Conservation (phyloP, 2,113 vertebrate genomes). For the Erythrolamprus reginae region DNA sequence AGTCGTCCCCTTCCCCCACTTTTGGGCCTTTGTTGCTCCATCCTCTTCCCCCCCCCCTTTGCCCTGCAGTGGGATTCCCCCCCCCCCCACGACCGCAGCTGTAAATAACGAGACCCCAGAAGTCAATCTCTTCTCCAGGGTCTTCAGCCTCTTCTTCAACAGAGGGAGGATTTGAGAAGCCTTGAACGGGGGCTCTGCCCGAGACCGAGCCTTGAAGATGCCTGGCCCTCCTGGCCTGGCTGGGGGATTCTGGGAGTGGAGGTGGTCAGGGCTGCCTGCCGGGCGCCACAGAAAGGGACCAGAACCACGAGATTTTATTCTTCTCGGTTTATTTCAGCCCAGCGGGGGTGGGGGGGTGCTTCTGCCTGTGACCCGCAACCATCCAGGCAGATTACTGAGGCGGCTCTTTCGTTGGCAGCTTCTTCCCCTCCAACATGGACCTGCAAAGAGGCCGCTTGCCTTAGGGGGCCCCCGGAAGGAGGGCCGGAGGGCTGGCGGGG, state of each 20-base stretch:
- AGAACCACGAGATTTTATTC: not conserved
- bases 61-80: not conserved
- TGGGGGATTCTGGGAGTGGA: not conserved
- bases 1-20: not conserved
- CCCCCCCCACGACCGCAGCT: not conserved
- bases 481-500: not conserved
- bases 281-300: not conserved
- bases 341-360: not conserved
- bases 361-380: not conserved
- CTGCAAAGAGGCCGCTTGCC: slow-evolving; percentile 31
- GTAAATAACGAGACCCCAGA: not conserved
- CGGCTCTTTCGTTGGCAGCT: not conserved
- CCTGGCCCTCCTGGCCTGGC: not conserved
- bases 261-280: not conserved
- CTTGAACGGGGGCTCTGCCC: too few relatives aligned
- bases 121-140: not conserved
- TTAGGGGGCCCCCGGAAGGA: not conserved
- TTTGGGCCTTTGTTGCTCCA: not conserved
- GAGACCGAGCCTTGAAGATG: too few relatives aligned
- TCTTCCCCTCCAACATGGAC: not conserved
- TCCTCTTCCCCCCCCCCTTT: not conserved
- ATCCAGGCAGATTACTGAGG: not conserved
- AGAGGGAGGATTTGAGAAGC: not conserved
- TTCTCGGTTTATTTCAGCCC: not conserved
- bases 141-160: not conserved